Evolutionary conservation across 2,797 vertebrate genomes (phyloP), one percentile per base, ranked within the genome.

Genomic region (Melopsittacus undulatus): DNA sequence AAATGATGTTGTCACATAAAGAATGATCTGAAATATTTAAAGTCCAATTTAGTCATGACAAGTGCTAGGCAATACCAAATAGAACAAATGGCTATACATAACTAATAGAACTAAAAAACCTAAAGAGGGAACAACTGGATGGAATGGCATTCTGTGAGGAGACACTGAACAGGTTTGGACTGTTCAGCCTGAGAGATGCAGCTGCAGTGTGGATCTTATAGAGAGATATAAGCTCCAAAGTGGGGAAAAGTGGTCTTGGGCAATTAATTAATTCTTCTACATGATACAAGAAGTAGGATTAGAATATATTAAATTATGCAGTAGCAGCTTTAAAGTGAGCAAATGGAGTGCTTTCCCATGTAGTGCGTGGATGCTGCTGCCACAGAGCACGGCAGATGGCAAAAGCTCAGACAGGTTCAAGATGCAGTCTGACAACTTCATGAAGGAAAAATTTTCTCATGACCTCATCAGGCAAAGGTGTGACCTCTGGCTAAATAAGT

Each of bases 201-300:
- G 52, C n/a, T 0, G 0, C 59, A 49, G 4, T 2, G 0, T 54
- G 61, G 46, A 5, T 29, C 6, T 10, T 13, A 5, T 4, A 48
- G 9, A 42, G 42, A 14, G 17, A 17, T 30, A 16, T 7, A 64
- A 88, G 26, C 10, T 73, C 17, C 64, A 29, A n/a, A 38, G 16
- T 20, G 30, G 17, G 14, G 14, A 69, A 45, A 36, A 61, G 49
- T 17, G 32, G 10, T 64, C 43, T 13, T 34, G 21, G 32, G 2
- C 22, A 40, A 4, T 22, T 32, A 72, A n/a, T 36, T 54, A n/a
- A 8, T 62, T 62, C 6, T 43, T 86, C 22, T 15, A 48, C 11
- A 9, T 27, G 14, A 11, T 5, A 32, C 4, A 34, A 32, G 36
- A 36, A 40, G 40, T 16, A 49, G 20, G 34, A 9, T 15, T 74